phyloP scores from a whole-genome alignment of 2,113 vertebrate genomes.

The Loxodonta africana region DNA sequence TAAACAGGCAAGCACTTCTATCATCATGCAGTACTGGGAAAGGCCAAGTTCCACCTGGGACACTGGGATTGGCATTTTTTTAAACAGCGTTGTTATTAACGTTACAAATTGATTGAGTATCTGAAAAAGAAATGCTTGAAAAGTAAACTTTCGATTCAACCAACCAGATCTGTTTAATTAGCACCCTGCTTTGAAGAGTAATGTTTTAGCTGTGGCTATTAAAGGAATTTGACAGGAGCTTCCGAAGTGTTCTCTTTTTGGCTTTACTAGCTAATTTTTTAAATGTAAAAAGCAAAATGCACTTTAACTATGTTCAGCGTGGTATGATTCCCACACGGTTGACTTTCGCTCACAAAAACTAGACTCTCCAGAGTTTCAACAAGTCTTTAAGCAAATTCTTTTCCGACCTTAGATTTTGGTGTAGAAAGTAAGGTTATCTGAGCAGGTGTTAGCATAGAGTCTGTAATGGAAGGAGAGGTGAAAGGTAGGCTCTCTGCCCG shows the following conservation, averaged over 20 bases:
- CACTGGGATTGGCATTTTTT: not conserved
- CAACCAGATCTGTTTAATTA: not conserved
- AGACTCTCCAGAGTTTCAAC: not conserved
- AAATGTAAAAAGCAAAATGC: not conserved
- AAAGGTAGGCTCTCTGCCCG: not conserved
- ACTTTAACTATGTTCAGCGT: not conserved
- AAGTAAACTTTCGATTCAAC: conserved; percentile 30
- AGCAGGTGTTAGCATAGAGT: not conserved
- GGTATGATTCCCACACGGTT: not conserved
- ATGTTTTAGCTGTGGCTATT: not conserved
- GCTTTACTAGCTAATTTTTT: not conserved
- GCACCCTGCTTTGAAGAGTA: not conserved
- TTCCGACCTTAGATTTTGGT: not conserved
- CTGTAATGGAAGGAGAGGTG: not conserved
- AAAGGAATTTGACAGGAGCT: not conserved
- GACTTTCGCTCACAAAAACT: not conserved
- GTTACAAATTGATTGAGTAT: not conserved
- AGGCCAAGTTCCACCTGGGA: not conserved
- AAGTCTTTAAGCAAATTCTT: conserved; percentile 31
- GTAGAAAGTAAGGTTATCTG: conserved; percentile 19
- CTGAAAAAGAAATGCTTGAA: not conserved
- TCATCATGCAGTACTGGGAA: not conserved
- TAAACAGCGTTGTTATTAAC: not conserved
- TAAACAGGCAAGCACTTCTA: not conserved
- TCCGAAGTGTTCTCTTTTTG: not conserved